Percentiles rank a stretch among this genome's conserved stretches.
These are phyloP conservation scores for Pteronotus mesoamericanus DNA, from an alignment of 2,797 vertebrate species.

Conservation along the genomic window DNA sequence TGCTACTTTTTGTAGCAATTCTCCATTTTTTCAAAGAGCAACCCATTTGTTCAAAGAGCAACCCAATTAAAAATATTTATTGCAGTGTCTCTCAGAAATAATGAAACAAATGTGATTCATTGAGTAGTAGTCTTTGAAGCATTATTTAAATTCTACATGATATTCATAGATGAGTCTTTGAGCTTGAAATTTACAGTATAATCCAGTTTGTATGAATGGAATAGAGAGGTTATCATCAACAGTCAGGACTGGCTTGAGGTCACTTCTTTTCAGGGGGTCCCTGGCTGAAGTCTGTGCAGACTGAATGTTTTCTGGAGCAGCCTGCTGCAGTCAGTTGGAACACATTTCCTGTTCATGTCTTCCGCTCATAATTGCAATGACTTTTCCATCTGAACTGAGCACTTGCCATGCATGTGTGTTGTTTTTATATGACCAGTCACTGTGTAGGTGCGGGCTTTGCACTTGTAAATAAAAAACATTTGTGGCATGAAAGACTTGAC, in stretches of 20 bases:
- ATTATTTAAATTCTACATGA: slow-evolving; percentile 8
- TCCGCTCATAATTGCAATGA: background rate
- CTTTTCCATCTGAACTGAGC: background rate
- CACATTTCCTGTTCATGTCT: background rate
- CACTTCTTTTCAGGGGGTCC: background rate
- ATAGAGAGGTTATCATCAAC: background rate
- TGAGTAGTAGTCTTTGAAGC: background rate
- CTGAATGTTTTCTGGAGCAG: background rate
- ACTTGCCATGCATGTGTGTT: background rate
- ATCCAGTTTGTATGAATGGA: background rate
- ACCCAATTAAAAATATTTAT: background rate
- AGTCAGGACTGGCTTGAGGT: background rate
- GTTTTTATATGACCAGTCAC: background rate
- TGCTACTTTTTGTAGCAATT: background rate
- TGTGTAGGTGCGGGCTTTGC: background rate
- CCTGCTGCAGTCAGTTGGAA: too few relatives aligned
- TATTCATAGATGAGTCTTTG: background rate
- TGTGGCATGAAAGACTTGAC: background rate
- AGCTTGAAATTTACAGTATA: background rate
- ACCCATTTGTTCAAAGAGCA: background rate
- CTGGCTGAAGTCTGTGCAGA: background rate
- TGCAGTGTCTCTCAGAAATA: background rate
- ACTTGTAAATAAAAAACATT: background rate
- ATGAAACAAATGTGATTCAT: background rate
- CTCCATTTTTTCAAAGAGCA: too few relatives aligned